Evolutionary conservation across 2,113 vertebrate species (phyloP).

Genomic region (Nerophis lumbriciformis): DNA sequence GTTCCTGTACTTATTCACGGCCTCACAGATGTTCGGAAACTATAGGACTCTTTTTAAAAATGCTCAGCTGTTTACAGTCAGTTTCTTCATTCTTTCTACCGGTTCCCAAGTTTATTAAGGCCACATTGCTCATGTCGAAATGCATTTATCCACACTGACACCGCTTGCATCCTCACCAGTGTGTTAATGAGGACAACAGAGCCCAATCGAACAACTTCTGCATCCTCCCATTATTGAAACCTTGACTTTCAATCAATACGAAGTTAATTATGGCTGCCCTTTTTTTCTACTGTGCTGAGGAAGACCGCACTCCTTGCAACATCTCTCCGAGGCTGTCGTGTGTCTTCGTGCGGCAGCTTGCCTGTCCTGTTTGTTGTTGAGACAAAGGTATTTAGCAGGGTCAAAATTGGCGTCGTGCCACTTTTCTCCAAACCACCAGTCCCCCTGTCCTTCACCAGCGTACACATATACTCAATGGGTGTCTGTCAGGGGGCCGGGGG

Average conservation of each 20-base stretch:
- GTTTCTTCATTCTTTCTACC: no score
- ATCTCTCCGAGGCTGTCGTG: slow-evolving; percentile 23
- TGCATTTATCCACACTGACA: slow-evolving; percentile 29
- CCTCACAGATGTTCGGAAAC: no score
- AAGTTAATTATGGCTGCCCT: slow-evolving; percentile 60
- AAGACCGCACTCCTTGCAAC: slow-evolving; percentile 36
- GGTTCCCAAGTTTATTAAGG: no score
- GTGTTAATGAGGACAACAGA: slow-evolving; percentile 58
- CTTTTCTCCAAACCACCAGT: slow-evolving; percentile 52
- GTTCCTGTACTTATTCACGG: no score
- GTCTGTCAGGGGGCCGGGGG: slow-evolving; percentile 48
- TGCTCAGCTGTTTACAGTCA: no score
- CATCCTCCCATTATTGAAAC: slow-evolving; percentile 47
- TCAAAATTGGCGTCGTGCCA: slow-evolving; percentile 62
- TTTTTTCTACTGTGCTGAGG: slow-evolving; percentile 25
- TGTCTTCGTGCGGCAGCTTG: slow-evolving; percentile 45
- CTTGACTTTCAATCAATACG: slow-evolving; percentile 57
- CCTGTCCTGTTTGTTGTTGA: slow-evolving; percentile 48
- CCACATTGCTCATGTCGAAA: no score
- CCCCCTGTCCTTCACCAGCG: slow-evolving; percentile 25
- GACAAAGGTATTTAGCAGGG: slow-evolving; percentile 72
- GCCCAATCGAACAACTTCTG: slow-evolving; percentile 43
- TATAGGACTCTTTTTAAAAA: no score
- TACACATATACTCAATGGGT: slow-evolving; percentile 42
- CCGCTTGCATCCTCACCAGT: slow-evolving; percentile 33